These are phyloP conservation scores for Macrobrachium rosenbergii DNA, from an alignment of 1,140 invertebrate species.

Conservation along the genomic window DNA sequence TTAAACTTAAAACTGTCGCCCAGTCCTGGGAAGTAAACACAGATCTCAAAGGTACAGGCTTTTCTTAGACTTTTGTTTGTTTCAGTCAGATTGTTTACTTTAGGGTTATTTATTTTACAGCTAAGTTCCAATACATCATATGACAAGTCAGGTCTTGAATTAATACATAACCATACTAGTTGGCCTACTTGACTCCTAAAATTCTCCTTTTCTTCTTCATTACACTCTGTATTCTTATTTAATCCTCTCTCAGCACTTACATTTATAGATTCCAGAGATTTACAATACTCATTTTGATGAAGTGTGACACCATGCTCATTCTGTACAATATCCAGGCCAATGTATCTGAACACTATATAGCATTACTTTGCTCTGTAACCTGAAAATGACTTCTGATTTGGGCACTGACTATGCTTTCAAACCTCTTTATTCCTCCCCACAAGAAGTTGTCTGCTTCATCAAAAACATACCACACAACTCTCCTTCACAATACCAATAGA, in stretches of 20 bases:
- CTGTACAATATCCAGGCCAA: too few species aligned
- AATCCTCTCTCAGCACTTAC: too few species aligned
- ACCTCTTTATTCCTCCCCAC: slow-evolving; percentile 26
- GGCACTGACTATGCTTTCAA: slow-evolving; percentile 8
- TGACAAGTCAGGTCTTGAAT: slow-evolving; percentile 3
- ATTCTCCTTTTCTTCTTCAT: not conserved
- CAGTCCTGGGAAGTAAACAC: too few species aligned
- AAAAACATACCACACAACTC: slow-evolving; percentile 16
- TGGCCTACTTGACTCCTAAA: not conserved
- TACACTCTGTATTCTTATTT: not conserved
- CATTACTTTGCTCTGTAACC: slow-evolving; percentile 28
- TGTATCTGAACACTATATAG: too few species aligned
- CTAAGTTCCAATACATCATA: slow-evolving; percentile 6
- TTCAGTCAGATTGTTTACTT: not conserved
- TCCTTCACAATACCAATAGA: slow-evolving; percentile 7
- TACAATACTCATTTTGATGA: too few species aligned
- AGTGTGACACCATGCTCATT: too few species aligned
- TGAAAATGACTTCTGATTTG: slow-evolving; percentile 1
- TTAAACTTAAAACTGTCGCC: too few species aligned
- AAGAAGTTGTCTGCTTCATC: not conserved
- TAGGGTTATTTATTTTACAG: not conserved
- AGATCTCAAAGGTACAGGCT: not conserved
- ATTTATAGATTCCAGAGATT: too few species aligned
- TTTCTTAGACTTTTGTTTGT: not conserved
- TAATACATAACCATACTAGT: not conserved